Evolutionary conservation across 1,140 invertebrate species (phyloP).

Genomic region (Aphis gossypii): DNA sequence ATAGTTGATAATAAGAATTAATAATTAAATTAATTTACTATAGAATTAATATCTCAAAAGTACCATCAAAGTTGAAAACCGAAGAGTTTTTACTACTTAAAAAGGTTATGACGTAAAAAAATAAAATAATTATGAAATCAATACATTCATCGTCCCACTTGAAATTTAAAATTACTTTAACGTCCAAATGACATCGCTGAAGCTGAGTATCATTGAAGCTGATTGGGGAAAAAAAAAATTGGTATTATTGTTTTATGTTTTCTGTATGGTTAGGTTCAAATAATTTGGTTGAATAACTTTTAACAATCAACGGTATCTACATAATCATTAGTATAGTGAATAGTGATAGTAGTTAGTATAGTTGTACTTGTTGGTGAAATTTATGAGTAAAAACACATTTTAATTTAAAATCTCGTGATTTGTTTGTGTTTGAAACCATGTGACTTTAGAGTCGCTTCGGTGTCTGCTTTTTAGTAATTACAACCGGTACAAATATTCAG

Average conservation of each 20-base stretch:
- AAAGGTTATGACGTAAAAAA: neutral
- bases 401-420: neutral
- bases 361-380: neutral
- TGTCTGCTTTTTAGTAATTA: neutral
- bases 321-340: neutral
- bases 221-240: neutral
- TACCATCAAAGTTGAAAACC: neutral
- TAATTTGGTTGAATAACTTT: neutral
- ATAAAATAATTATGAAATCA: neutral
- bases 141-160: neutral
- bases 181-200: neutral
- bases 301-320: neutral
- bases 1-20: too few species aligned
- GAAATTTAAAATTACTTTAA: neutral
- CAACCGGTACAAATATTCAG: neutral
- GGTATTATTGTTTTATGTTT: neutral
- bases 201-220: too few species aligned
- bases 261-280: neutral
- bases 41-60: too few species aligned
- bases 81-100: neutral
- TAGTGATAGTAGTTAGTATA: neutral
- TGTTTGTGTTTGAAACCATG: neutral
- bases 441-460: neutral
- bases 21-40: too few species aligned
- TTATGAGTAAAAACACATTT: neutral